Percentiles rank a stretch among this genome's conserved stretches.
Conservation (phyloP, 2,888 invertebrate species). For the Ypsolopha scabrella region DNA sequence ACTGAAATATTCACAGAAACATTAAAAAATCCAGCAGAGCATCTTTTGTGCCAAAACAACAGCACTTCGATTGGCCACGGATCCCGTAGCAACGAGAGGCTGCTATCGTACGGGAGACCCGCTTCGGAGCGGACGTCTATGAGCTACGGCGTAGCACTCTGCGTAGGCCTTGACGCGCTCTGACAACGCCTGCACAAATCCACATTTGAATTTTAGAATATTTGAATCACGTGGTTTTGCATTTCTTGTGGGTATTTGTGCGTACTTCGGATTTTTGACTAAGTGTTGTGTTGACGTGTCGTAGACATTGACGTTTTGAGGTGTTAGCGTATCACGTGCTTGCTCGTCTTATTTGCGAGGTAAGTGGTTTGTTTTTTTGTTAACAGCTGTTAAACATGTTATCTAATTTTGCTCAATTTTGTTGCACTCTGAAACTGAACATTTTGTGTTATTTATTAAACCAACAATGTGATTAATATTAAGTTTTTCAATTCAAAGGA, state of each 20-base stretch:
- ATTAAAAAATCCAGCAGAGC: not conserved
- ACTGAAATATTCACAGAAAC: too few species aligned
- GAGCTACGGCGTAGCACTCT: constrained; percentile 20
- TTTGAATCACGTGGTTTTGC: too few species aligned
- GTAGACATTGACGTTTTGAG: constrained; percentile 9
- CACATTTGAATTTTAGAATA: not conserved
- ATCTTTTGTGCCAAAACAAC: constrained; percentile 18
- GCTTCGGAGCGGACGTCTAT: constrained; percentile 59
- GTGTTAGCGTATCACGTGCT: constrained; percentile 7
- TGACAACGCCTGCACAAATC: constrained; percentile 31
- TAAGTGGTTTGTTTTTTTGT: not conserved
- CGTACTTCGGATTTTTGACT: not conserved
- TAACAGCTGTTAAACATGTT: too few species aligned
- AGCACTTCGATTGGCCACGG: constrained; percentile 67
- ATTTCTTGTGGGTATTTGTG: not conserved
- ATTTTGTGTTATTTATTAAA: too few species aligned
- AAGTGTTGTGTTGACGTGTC: constrained; percentile 2
- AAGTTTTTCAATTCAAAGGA: too few species aligned
- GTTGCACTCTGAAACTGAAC: too few species aligned
- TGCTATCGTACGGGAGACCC: constrained; percentile 54
- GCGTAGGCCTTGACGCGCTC: constrained; percentile 47
- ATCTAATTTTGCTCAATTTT: too few species aligned
- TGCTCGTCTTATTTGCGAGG: constrained; percentile 6
- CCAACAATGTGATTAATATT: too few species aligned
- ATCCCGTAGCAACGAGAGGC: constrained; percentile 65